Evolutionary conservation across 2,113 vertebrate genomes (phyloP).

Genomic region (Fregata magnificens): DNA sequence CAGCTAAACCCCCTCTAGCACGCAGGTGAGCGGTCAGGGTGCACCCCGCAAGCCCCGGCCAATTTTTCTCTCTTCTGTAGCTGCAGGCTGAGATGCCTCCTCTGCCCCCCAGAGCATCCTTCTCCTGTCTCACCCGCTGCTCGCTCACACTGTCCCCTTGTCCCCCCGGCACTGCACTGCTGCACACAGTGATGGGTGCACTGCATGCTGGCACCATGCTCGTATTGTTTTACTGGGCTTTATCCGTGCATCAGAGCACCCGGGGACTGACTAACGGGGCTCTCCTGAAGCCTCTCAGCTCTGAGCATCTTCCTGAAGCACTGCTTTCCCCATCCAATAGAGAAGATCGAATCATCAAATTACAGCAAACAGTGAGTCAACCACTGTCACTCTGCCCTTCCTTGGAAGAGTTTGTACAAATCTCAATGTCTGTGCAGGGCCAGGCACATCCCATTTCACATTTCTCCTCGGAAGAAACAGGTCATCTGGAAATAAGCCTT

Average conservation of each 20-base stretch:
- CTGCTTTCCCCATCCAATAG: neutral
- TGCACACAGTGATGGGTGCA: neutral
- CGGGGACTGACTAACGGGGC: neutral
- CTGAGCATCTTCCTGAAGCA: neutral
- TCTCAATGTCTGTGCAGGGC: neutral
- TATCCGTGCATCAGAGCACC: neutral
- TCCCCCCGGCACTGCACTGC: neutral
- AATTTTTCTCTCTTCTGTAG: neutral
- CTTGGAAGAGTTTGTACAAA: neutral
- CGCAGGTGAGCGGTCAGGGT: accelerated
- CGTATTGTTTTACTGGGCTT: neutral
- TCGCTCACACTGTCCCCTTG: neutral
- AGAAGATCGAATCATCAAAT: neutral
- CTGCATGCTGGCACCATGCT: accelerated
- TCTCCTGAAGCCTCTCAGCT: neutral
- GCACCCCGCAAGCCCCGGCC: neutral
- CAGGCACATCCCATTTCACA: neutral
- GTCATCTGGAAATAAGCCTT: neutral
- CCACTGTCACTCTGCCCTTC: neutral
- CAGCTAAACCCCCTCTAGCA: too few relatives aligned
- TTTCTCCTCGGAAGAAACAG: neutral
- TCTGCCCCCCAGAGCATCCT: neutral
- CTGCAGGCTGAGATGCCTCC: neutral
- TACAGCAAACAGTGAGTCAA: neutral
- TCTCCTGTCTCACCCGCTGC: neutral